Percentiles rank a stretch among this genome's conserved stretches.
These are phyloP conservation scores for Fragum sueziense DNA, from an alignment of 2,888 invertebrate genomes.

Conservation along the genomic window DNA sequence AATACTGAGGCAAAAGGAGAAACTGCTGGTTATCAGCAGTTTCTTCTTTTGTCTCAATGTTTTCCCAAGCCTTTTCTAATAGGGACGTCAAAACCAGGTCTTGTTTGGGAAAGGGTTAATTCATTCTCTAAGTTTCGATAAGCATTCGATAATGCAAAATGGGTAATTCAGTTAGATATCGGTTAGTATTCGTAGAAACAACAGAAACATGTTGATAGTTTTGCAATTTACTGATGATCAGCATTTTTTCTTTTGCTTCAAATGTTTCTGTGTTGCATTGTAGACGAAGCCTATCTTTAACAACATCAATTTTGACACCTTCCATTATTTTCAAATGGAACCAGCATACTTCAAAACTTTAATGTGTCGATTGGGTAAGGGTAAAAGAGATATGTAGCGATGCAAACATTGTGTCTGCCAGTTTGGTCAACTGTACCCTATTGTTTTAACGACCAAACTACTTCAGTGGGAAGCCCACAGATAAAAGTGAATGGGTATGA, in stretches of 20 bases:
- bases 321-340: neutral
- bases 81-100: too few species aligned
- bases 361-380: neutral
- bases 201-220: too few species aligned
- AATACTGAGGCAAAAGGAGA: too few species aligned
- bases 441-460: constrained; percentile 16
- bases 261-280: neutral
- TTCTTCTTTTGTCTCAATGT: too few species aligned
- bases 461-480: neutral
- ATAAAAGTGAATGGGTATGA: neutral
- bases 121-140: too few species aligned
- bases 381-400: neutral
- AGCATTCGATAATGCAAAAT: too few species aligned
- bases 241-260: neutral
- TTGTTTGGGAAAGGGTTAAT: too few species aligned
- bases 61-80: too few species aligned
- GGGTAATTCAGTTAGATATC: too few species aligned
- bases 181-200: too few species aligned
- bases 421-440: constrained; percentile 11
- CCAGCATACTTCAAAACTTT: neutral
- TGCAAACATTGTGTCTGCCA: constrained; percentile 8
- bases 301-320: neutral
- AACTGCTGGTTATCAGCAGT: too few species aligned
- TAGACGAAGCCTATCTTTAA: too few species aligned
- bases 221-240: neutral